phyloP scores from a whole-genome alignment of 2,888 invertebrate species.

The Monochamus alternatus region DNA sequence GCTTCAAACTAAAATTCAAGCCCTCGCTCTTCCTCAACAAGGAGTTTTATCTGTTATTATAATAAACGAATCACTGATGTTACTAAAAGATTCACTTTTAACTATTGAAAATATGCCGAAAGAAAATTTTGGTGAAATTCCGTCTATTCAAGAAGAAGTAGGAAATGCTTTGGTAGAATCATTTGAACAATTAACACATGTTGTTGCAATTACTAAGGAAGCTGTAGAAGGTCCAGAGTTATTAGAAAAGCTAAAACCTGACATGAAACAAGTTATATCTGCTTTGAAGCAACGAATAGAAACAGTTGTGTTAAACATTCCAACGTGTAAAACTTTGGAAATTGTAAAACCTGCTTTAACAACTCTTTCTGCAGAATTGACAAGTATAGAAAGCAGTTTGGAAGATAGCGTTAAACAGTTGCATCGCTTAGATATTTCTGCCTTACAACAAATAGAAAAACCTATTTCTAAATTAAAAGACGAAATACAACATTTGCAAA shows the following conservation, averaged over 20 bases:
- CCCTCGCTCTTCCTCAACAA: not conserved
- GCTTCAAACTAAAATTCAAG: not conserved
- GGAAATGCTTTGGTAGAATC: not conserved
- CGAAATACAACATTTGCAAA: conserved; percentile 20
- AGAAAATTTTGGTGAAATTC: not conserved
- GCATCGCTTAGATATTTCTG: conserved; percentile 18
- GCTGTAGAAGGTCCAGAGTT: conserved; percentile 20
- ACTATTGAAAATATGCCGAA: not conserved
- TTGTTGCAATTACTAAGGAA: not conserved
- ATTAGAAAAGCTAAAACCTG: conserved; percentile 1
- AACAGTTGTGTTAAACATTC: not conserved
- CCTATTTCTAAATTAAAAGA: not conserved
- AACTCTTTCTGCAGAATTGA: not conserved
- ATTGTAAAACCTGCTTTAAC: not conserved
- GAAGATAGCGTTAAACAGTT: conserved; percentile 2
- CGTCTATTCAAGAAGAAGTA: not conserved
- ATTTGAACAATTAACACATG: not conserved
- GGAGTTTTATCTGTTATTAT: not conserved
- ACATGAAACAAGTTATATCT: conserved; percentile 38
- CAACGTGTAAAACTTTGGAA: not conserved
- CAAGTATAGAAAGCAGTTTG: not conserved
- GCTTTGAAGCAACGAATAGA: conserved; percentile 36
- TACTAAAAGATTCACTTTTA: not conserved
- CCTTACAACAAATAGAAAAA: conserved; percentile 11
- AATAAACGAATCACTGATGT: conserved; percentile 13